Evolutionary conservation across 2,113 vertebrate species (phyloP).

Genomic region (Rhinolophus ferrumequinum): DNA sequence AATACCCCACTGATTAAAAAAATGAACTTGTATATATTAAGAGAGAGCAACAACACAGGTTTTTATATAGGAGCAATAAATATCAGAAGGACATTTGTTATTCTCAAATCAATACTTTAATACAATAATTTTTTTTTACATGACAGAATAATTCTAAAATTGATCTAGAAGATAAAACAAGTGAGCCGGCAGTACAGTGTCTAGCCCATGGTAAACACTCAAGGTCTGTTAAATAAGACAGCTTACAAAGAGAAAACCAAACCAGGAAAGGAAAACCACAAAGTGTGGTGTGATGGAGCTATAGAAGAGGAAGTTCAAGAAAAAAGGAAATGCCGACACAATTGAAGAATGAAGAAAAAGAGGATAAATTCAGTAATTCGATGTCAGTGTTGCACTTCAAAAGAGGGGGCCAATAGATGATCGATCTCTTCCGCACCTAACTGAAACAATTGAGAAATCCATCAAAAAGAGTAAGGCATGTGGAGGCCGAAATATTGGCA

Average conservation of each 20-base stretch:
- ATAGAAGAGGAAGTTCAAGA: background rate
- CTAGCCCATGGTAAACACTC: background rate
- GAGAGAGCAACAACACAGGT: background rate
- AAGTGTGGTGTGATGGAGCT: background rate
- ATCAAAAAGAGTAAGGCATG: background rate
- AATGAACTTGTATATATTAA: background rate
- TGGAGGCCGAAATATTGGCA: background rate
- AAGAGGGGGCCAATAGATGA: background rate
- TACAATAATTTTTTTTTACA: background rate
- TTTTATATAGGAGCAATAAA: background rate
- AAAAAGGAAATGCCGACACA: background rate
- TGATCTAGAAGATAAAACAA: background rate
- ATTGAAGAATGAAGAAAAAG: background rate
- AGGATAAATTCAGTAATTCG: background rate
- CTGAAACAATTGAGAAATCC: background rate
- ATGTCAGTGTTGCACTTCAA: background rate
- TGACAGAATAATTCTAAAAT: background rate
- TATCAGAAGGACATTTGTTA: background rate
- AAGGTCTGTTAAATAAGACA: background rate
- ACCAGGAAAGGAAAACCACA: background rate
- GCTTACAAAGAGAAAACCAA: background rate
- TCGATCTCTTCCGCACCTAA: background rate
- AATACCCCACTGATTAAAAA: background rate
- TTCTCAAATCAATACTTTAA: background rate
- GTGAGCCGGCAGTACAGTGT: background rate